Conservation (phyloP, 2,888 invertebrate species). For the Sipunculus nudus region DNA sequence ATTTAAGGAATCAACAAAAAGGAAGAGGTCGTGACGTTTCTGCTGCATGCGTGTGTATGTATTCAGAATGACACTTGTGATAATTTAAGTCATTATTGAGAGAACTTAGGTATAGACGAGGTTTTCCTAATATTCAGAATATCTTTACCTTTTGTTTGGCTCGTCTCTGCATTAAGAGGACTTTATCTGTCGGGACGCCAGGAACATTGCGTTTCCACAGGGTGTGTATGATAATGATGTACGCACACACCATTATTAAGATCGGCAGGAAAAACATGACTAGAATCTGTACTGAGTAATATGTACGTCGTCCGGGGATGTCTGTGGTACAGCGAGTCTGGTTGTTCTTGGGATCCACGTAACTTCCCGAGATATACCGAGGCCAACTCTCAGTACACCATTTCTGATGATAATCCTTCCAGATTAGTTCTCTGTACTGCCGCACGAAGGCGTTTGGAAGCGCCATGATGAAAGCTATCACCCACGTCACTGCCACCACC, state of each 20-base stretch:
- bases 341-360: background rate
- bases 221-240: slow-evolving; percentile 39
- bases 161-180: slow-evolving; percentile 1
- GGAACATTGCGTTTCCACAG: slow-evolving; percentile 1
- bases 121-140: too few species aligned
- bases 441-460: slow-evolving; percentile 49
- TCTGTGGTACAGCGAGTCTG: background rate
- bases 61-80: too few species aligned
- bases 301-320: slow-evolving; percentile 29
- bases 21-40: too few species aligned
- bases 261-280: slow-evolving; percentile 58
- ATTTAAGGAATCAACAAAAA: too few species aligned
- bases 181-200: slow-evolving; percentile 7
- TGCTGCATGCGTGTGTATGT: too few species aligned
- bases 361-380: slow-evolving; percentile 36
- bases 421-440: slow-evolving; percentile 34
- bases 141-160: slow-evolving; percentile 2
- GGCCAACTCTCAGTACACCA: slow-evolving; percentile 55
- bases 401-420: slow-evolving; percentile 47
- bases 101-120: too few species aligned
- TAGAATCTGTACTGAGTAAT: slow-evolving; percentile 47
- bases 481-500: slow-evolving; percentile 46
- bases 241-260: slow-evolving; percentile 50
- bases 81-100: too few species aligned
- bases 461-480: slow-evolving; percentile 44